phyloP scores from a whole-genome alignment of 2,888 invertebrate species.

The Nephrotoma flavescens region DNA sequence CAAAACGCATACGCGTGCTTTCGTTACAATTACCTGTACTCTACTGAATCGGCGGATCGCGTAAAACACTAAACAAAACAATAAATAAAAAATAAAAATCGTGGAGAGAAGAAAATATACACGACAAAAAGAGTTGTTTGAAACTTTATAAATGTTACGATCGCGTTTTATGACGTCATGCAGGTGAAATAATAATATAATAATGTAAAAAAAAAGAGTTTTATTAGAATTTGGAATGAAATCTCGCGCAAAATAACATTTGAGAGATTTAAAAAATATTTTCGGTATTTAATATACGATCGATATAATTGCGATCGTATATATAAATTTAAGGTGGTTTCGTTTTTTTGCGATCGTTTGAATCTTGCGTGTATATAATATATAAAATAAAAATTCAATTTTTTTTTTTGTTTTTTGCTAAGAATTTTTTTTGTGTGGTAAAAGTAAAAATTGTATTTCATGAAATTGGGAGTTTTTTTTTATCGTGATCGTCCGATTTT shows the following conservation, averaged over 20 bases:
- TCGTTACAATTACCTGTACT: constrained; percentile 9
- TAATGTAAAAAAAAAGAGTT: background rate
- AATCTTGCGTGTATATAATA: background rate
- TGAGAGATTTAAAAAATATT: background rate
- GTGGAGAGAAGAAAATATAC: background rate
- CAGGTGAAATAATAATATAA: background rate
- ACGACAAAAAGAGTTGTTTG: background rate
- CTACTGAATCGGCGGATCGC: constrained; percentile 8
- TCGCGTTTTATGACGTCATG: background rate
- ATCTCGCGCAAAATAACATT: background rate
- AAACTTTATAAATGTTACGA: background rate
- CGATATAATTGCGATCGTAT: background rate
- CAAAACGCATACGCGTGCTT: background rate
- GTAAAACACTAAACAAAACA: background rate
- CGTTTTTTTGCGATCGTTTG: background rate
- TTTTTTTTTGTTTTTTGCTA: background rate
- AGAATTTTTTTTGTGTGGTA: background rate
- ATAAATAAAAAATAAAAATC: background rate
- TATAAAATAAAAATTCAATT: background rate
- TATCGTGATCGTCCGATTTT: background rate
- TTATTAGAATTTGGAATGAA: background rate
- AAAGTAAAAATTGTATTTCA: background rate
- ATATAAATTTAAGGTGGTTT: background rate
- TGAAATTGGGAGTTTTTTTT: background rate
- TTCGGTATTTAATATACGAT: background rate